These are phyloP conservation scores for Crioceris asparagi DNA, from an alignment of 2,888 invertebrate genomes.

Conservation along the genomic window DNA sequence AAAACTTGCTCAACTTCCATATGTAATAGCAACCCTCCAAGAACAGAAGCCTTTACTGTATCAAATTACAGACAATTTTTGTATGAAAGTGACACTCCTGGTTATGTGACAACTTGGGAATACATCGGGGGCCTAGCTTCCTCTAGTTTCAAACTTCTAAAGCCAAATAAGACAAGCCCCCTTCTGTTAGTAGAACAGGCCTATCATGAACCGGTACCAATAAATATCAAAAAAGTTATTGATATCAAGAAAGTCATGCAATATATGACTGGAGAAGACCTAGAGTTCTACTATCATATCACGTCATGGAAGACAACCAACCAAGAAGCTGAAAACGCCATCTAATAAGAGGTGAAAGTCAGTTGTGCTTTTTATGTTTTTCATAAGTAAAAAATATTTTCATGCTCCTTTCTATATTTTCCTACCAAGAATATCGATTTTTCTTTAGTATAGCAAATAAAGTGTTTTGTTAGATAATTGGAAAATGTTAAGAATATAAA, in stretches of 20 bases:
- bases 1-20: not conserved
- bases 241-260: slow-evolving; percentile 12
- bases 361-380: too few relatives aligned
- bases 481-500: too few relatives aligned
- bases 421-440: too few relatives aligned
- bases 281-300: slow-evolving; percentile 14
- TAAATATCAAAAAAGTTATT: slow-evolving; percentile 9
- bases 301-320: slow-evolving; percentile 10
- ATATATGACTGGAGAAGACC: slow-evolving; percentile 10
- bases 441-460: too few relatives aligned
- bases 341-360: too few relatives aligned
- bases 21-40: not conserved
- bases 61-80: not conserved
- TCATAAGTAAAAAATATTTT: too few relatives aligned
- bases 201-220: not conserved
- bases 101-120: slow-evolving; percentile 1
- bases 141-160: not conserved
- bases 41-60: not conserved
- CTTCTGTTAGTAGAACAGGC: not conserved
- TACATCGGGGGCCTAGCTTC: not conserved
- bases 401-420: too few relatives aligned
- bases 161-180: not conserved
- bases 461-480: too few relatives aligned
- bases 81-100: not conserved
- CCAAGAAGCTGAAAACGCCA: too few relatives aligned